These are phyloP conservation scores for Phenganax marumi DNA, from an alignment of 92 coral and sea anemone genomes.

Conservation along the genomic window DNA sequence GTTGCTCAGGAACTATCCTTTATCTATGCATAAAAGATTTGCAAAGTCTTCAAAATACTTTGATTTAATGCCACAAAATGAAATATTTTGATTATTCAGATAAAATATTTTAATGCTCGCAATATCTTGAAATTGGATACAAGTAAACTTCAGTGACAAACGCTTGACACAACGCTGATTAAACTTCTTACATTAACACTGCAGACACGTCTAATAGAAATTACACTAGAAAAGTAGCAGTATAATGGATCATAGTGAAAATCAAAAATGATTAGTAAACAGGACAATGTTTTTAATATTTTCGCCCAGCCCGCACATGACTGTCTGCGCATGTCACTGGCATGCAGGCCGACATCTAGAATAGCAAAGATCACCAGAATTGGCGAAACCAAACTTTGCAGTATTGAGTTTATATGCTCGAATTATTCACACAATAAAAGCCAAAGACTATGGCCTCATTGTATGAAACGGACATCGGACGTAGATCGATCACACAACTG, in stretches of 20 bases:
- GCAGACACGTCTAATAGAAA: background rate
- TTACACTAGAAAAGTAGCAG: constrained; percentile 17
- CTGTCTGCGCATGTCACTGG: background rate
- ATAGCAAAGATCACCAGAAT: background rate
- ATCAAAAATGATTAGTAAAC: background rate
- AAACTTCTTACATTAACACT: background rate
- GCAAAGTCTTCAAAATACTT: background rate
- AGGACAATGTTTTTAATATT: background rate
- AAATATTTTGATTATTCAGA: constrained; percentile 3
- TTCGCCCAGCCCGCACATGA: background rate
- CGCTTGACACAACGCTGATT: constrained; percentile 30
- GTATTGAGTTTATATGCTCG: background rate
- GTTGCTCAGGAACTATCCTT: constrained; percentile 9
- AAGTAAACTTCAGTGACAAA: constrained; percentile 13
- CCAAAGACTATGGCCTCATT: background rate
- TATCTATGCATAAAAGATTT: background rate
- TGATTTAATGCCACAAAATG: constrained; percentile 9
- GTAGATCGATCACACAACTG: no score
- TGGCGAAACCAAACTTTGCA: background rate
- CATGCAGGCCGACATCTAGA: no score
- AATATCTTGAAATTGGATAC: constrained; percentile 20
- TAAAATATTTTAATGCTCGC: constrained; percentile 1
- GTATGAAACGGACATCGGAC: no score
- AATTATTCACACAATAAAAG: background rate
- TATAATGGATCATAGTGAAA: background rate